Conservation (phyloP, 1,140 invertebrate genomes). For the Drosophila pectinifera region DNA sequence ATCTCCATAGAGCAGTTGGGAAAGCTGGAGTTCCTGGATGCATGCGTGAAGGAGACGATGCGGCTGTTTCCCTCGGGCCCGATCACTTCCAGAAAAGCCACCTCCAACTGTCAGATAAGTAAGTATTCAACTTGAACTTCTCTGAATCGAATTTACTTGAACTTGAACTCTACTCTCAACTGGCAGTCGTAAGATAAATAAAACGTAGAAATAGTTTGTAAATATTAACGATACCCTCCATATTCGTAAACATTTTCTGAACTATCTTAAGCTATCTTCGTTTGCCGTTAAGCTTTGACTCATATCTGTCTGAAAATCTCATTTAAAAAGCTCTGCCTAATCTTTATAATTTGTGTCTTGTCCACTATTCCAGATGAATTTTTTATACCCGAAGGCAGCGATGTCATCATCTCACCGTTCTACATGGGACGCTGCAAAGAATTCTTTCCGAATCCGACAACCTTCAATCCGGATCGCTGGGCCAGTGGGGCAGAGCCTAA, state of each 20-base stretch:
- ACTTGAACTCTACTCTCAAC: not conserved
- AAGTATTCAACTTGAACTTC: slow-evolving; percentile 6
- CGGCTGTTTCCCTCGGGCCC: slow-evolving; percentile 93
- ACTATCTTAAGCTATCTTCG: not conserved
- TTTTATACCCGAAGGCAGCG: slow-evolving; percentile 62
- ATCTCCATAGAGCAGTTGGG: slow-evolving; percentile 86
- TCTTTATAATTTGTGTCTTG: not conserved
- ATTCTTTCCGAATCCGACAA: slow-evolving; percentile 89
- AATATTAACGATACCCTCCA: too few species aligned
- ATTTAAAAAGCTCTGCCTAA: not conserved
- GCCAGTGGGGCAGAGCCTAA: slow-evolving; percentile 61
- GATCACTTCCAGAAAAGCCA: slow-evolving; percentile 87
- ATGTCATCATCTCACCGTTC: slow-evolving; percentile 63
- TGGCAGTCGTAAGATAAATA: too few species aligned
- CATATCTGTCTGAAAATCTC: not conserved
- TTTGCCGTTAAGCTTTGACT: too few species aligned
- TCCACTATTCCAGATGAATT: slow-evolving; percentile 47
- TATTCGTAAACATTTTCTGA: not conserved
- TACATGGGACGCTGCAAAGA: slow-evolving; percentile 73
- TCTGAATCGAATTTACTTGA: not conserved
- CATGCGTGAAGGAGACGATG: slow-evolving; percentile 88
- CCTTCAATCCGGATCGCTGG: slow-evolving; percentile 92
- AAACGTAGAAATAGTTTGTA: too few species aligned
- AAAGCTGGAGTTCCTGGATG: slow-evolving; percentile 87
- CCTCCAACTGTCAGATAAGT: slow-evolving; percentile 61